phyloP scores from a whole-genome alignment of 2,113 vertebrate genomes.

The Jacana jacana region DNA sequence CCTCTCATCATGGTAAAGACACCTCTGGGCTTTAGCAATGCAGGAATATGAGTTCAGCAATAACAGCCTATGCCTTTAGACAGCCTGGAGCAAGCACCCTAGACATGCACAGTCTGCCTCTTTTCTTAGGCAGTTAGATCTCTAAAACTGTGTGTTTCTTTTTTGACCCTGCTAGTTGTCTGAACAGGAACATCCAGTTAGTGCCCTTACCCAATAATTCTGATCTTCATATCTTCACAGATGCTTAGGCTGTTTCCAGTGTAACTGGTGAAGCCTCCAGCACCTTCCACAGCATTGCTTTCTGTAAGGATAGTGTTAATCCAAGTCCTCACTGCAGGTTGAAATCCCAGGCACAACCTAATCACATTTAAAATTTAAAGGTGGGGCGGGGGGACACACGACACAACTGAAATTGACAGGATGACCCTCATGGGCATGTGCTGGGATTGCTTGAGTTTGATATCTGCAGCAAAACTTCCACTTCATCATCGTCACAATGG shows the following conservation, averaged over 20 bases:
- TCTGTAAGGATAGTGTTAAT: background rate
- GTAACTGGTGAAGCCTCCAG: background rate
- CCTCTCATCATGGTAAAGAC: background rate
- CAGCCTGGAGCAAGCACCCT: background rate
- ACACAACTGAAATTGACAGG: background rate
- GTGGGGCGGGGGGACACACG: accelerated
- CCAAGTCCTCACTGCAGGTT: background rate
- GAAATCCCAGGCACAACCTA: background rate
- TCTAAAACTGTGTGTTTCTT: background rate
- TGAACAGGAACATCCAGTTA: background rate
- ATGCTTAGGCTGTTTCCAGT: background rate
- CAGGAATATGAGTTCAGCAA: background rate
- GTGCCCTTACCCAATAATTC: background rate
- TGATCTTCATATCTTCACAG: background rate
- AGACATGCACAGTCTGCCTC: background rate
- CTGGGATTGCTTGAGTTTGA: background rate
- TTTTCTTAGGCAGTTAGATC: background rate
- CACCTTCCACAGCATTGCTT: background rate
- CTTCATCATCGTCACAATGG: background rate
- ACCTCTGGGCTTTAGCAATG: background rate
- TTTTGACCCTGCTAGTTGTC: background rate
- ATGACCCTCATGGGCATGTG: background rate
- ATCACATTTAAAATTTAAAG: background rate
- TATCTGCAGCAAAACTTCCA: background rate
- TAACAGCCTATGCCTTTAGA: background rate